Evolutionary conservation across 2,888 invertebrate genomes (phyloP).

Genomic region (Metalampra italica): DNA sequence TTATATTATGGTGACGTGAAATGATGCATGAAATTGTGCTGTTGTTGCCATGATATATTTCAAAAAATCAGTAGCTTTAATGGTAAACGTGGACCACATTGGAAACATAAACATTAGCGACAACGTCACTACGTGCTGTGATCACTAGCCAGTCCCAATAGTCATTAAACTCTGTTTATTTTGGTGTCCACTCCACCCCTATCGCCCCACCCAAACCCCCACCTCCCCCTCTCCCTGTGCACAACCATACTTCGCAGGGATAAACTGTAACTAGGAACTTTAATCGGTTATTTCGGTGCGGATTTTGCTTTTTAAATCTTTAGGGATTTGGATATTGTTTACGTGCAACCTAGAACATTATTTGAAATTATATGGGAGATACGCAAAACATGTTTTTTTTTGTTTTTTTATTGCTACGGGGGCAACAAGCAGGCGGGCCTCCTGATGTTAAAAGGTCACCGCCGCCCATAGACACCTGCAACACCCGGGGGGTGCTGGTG

Average conservation of each 20-base stretch:
- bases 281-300: slow-evolving; percentile 10
- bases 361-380: not conserved
- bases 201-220: slow-evolving; percentile 12
- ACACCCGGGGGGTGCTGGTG: too few relatives aligned
- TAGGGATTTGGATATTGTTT: slow-evolving; percentile 4
- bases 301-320: slow-evolving; percentile 3
- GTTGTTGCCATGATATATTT: too few relatives aligned
- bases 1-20: too few relatives aligned
- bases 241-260: slow-evolving; percentile 15
- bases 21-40: too few relatives aligned
- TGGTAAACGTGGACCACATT: not conserved
- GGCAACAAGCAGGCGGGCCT: too few relatives aligned
- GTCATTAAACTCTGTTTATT: slow-evolving; percentile 53
- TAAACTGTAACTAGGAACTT: slow-evolving; percentile 14
- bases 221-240: slow-evolving; percentile 4
- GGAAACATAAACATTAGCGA: slow-evolving; percentile 13
- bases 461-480: too few relatives aligned
- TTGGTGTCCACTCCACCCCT: slow-evolving; percentile 22
- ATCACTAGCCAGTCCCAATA: slow-evolving; percentile 36
- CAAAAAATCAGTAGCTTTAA: not conserved
- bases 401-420: too few relatives aligned
- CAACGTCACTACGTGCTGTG: slow-evolving; percentile 19
- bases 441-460: too few relatives aligned
- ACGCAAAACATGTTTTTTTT: too few relatives aligned
- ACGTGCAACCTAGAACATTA: not conserved